Percentiles rank a stretch among this genome's conserved stretches.
These are phyloP conservation scores for Liodrosophila aerea DNA, from an alignment of 2,888 invertebrate genomes.

Conservation along the genomic window DNA sequence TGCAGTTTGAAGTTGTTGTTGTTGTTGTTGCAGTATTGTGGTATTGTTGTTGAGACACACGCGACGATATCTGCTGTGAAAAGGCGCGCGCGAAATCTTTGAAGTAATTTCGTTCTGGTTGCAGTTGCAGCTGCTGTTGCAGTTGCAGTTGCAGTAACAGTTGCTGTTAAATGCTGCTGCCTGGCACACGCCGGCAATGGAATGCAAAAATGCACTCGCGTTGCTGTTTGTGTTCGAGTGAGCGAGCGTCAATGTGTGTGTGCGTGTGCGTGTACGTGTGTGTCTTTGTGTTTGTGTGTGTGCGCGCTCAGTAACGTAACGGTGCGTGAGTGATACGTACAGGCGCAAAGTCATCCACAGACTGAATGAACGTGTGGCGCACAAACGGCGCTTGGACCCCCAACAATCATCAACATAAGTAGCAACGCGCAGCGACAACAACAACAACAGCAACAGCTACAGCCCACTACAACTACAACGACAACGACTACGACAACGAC, in stretches of 20 bases:
- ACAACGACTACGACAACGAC: conserved; percentile 38
- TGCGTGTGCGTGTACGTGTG: conserved; percentile 19
- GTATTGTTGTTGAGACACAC: conserved; percentile 44
- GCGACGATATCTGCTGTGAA: conserved; percentile 47
- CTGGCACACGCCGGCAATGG: conserved; percentile 69
- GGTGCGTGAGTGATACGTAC: conserved; percentile 78
- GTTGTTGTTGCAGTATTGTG: conserved; percentile 11
- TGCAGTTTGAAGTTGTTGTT: conserved; percentile 36
- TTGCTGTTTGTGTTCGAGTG: conserved; percentile 16
- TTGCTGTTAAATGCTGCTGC: conserved; percentile 60
- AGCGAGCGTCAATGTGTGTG: conserved; percentile 26
- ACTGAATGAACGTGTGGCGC: conserved; percentile 80
- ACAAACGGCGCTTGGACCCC: conserved; percentile 78
- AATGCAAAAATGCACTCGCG: conserved; percentile 61
- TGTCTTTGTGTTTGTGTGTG: conserved; percentile 19
- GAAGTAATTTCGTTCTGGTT: conserved; percentile 32
- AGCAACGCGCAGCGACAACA: conserved; percentile 58
- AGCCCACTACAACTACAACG: conserved; percentile 40
- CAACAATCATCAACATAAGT: conserved; percentile 75
- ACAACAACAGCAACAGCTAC: conserved; percentile 37
- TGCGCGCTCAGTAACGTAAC: conserved; percentile 54
- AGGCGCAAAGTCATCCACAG: conserved; percentile 81
- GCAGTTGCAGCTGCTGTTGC: conserved; percentile 26
- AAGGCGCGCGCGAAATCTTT: conserved; percentile 56
- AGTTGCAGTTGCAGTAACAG: conserved; percentile 41